Percentiles rank a stretch among this genome's conserved stretches.
Conservation (phyloP, 2,797 vertebrate species). For the Spheniscus humboldti region DNA sequence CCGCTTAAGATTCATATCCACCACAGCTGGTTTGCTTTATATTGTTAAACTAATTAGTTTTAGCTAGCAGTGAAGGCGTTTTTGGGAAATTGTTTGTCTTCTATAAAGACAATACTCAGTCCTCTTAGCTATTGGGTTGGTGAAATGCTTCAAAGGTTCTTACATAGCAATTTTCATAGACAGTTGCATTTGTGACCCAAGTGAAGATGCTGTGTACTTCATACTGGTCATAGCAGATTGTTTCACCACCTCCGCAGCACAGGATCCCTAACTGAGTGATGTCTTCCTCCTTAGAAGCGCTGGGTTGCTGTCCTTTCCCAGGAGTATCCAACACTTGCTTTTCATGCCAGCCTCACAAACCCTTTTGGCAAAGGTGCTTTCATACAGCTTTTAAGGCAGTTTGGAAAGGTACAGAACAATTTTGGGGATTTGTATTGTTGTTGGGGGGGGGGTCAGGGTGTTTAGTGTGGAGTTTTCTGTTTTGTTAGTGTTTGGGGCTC, state of each 20-base stretch:
- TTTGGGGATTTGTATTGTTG: rapidly evolving
- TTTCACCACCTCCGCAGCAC: background rate
- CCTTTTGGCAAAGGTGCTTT: slow-evolving; percentile 97
- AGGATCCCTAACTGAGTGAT: background rate
- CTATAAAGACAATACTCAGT: slow-evolving; percentile 41
- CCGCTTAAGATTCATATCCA: background rate
- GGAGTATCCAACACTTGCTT: slow-evolving; percentile 94
- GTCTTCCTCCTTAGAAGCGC: slow-evolving; percentile 80
- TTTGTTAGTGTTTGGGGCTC: background rate
- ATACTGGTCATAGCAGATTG: background rate
- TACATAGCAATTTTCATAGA: background rate
- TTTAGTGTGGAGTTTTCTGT: background rate
- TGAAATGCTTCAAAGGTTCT: slow-evolving; percentile 49
- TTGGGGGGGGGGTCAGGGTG: background rate
- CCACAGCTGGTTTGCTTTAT: slow-evolving; percentile 46
- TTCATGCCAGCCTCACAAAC: slow-evolving; percentile 97
- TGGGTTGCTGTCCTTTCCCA: slow-evolving; percentile 96
- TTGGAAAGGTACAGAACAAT: slow-evolving; percentile 87
- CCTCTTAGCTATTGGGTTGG: slow-evolving; percentile 32
- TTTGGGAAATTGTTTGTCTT: slow-evolving; percentile 46
- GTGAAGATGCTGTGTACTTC: background rate
- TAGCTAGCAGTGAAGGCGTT: slow-evolving; percentile 44
- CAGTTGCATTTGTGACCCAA: background rate
- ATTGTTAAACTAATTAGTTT: slow-evolving; percentile 45
- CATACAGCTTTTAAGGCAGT: slow-evolving; percentile 95